Evolutionary conservation across 2,888 invertebrate genomes (phyloP).

Genomic region (Nasonia oneida): DNA sequence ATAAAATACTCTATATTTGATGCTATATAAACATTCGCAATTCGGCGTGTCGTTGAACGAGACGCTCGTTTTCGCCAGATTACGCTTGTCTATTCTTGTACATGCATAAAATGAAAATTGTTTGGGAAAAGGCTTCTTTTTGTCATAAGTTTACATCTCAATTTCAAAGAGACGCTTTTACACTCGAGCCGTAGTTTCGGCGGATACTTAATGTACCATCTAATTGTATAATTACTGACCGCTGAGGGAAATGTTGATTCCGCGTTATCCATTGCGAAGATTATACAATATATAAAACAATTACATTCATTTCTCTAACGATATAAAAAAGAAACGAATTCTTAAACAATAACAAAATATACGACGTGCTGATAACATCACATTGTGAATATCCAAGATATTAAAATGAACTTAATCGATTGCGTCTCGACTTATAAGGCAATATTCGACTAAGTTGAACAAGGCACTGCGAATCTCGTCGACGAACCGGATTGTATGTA

Average conservation of each 20-base stretch:
- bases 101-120: neutral
- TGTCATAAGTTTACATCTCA: neutral
- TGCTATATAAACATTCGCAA: slow-evolving; percentile 54
- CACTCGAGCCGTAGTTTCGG: slow-evolving; percentile 35
- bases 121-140: neutral
- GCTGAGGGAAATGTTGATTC: neutral
- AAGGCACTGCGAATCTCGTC: slow-evolving; percentile 66
- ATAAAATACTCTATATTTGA: slow-evolving; percentile 21
- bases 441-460: slow-evolving; percentile 59
- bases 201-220: neutral
- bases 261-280: neutral
- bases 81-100: neutral
- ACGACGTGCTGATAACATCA: slow-evolving; percentile 75
- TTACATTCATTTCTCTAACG: slow-evolving; percentile 71
- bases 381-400: slow-evolving; percentile 69
- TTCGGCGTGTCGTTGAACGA: slow-evolving; percentile 33
- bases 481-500: slow-evolving; percentile 42
- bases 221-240: slow-evolving; percentile 23
- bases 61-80: slow-evolving; percentile 27
- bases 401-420: slow-evolving; percentile 60
- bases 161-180: neutral
- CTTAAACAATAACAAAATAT: slow-evolving; percentile 75
- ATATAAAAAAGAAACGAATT: slow-evolving; percentile 69
- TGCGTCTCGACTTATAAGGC: slow-evolving; percentile 59
- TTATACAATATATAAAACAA: slow-evolving; percentile 3